Evolutionary conservation across 2,888 invertebrate species (phyloP).

Genomic region (Andricus curvator): DNA sequence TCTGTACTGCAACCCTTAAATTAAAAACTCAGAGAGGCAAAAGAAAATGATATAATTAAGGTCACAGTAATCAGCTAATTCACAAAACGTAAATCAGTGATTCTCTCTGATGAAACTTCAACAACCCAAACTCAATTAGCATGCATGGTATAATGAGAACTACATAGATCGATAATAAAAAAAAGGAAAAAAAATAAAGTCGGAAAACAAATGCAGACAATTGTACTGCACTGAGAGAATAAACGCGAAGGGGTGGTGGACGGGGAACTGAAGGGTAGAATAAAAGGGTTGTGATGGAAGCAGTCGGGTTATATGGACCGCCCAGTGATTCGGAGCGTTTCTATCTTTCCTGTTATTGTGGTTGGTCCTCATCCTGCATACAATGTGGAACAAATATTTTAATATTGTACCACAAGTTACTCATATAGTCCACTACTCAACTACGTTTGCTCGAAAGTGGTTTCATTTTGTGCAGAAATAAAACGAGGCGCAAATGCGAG

Average conservation of each 20-base stretch:
- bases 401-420: neutral
- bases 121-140: neutral
- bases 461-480: constrained; percentile 52
- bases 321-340: neutral
- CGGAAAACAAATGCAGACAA: neutral
- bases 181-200: neutral
- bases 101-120: neutral
- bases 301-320: neutral
- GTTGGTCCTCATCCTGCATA: neutral
- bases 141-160: neutral
- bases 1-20: no score
- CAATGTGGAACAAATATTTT: constrained; percentile 20
- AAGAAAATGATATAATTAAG: no score
- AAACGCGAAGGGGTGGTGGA: neutral
- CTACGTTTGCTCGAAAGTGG: neutral
- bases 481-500: constrained; percentile 44
- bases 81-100: neutral
- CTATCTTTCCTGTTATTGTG: neutral
- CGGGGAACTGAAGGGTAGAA: neutral
- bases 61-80: neutral
- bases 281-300: neutral
- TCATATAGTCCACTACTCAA: neutral
- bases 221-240: neutral
- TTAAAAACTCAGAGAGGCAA: no score
- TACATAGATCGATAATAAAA: neutral